phyloP scores from a whole-genome alignment of 2,113 vertebrate species.

The Sylvilagus bachmani region DNA sequence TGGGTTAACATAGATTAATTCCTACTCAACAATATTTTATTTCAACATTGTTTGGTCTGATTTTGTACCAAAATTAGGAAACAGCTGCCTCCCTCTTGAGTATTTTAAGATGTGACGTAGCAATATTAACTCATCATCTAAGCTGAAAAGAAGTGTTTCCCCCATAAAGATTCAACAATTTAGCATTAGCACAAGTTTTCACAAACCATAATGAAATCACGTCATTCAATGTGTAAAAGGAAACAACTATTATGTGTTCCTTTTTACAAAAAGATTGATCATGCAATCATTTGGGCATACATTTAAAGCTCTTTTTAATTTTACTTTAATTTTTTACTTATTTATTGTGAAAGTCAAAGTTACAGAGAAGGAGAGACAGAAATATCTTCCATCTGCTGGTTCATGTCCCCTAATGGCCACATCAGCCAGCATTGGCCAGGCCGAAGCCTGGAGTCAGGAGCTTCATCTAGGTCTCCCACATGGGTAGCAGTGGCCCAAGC shows the following conservation, averaged over 20 bases:
- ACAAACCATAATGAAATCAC: not conserved
- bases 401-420: too few species aligned
- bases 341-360: too few species aligned
- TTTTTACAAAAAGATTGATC: not conserved
- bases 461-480: too few species aligned
- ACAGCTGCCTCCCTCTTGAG: not conserved
- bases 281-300: not conserved
- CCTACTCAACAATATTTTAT: not conserved
- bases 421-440: too few species aligned
- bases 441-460: too few species aligned
- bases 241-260: not conserved
- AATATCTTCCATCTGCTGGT: too few species aligned
- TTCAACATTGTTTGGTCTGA: constrained; percentile 25
- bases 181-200: not conserved
- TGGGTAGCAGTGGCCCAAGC: too few species aligned
- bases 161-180: not conserved
- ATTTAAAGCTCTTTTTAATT: not conserved
- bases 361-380: too few species aligned
- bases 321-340: too few species aligned
- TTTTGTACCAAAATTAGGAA: not conserved
- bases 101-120: not conserved
- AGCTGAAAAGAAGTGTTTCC: constrained; percentile 41
- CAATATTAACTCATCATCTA: not conserved
- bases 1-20: not conserved
- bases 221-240: not conserved